These are phyloP conservation scores for Laterallus jamaicensis DNA, from an alignment of 2,113 vertebrate genomes.

Conservation along the genomic window DNA sequence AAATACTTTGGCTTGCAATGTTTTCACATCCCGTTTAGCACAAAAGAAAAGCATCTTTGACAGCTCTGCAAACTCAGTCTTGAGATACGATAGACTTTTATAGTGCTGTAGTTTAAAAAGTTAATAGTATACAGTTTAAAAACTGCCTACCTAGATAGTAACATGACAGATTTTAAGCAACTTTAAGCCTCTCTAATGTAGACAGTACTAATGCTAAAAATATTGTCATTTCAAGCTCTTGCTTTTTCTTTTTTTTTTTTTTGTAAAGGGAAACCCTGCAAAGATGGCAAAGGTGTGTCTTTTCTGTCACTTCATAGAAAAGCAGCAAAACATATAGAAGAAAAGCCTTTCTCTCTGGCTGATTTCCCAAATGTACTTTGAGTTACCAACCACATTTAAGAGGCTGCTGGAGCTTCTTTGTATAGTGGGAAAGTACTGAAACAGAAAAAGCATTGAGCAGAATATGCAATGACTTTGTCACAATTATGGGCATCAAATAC, in stretches of 20 bases:
- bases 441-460: constrained; percentile 45
- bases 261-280: neutral
- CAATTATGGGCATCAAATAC: constrained; percentile 57
- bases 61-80: neutral
- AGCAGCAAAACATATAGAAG: constrained; percentile 40
- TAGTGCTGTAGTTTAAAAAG: neutral
- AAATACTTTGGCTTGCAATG: neutral
- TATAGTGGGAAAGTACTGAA: constrained; percentile 45
- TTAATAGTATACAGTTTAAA: neutral
- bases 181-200: neutral
- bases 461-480: constrained; percentile 61
- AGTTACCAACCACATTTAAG: constrained; percentile 46
- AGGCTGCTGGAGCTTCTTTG: constrained; percentile 51
- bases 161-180: neutral
- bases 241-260: neutral
- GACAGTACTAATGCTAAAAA: neutral
- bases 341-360: constrained; percentile 61
- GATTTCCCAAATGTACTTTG: constrained; percentile 55
- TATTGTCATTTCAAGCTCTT: neutral
- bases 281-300: constrained; percentile 13
- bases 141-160: neutral
- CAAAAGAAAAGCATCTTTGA: constrained; percentile 13
- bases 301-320: constrained; percentile 20
- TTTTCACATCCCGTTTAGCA: constrained; percentile 18
- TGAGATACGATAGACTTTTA: constrained; percentile 1